phyloP scores from a whole-genome alignment of 2,888 invertebrate species.

The Lepetodrilus schrolli region DNA sequence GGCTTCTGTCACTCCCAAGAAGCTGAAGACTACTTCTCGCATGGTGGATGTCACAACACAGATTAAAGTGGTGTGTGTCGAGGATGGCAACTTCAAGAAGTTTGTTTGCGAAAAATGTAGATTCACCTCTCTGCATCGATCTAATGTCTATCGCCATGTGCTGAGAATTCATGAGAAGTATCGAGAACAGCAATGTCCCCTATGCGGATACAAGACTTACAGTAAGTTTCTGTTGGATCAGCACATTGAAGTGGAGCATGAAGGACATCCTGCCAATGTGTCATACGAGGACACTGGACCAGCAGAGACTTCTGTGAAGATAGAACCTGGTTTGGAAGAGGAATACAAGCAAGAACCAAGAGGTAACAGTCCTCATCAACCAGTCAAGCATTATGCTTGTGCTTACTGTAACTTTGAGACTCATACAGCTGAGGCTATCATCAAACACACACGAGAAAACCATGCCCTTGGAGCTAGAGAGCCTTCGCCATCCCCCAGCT shows the following conservation, averaged over 20 bases:
- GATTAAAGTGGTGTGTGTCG: conserved; percentile 42
- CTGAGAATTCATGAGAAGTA: conserved; percentile 48
- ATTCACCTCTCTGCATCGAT: conserved; percentile 47
- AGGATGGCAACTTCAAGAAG: conserved; percentile 40
- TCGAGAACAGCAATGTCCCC: conserved; percentile 40
- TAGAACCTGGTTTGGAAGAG: not conserved
- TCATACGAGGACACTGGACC: not conserved
- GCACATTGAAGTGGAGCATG: conserved; percentile 39
- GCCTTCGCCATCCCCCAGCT: not conserved
- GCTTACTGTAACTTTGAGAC: conserved; percentile 34
- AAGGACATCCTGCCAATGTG: conserved; percentile 26
- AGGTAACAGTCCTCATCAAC: not conserved
- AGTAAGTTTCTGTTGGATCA: conserved; percentile 43
- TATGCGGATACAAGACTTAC: conserved; percentile 46
- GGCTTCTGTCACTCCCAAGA: conserved; percentile 5
- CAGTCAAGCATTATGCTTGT: conserved; percentile 29
- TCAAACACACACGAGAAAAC: conserved; percentile 24
- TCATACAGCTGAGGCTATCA: conserved; percentile 23
- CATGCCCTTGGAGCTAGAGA: conserved; percentile 1
- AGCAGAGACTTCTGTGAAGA: not conserved
- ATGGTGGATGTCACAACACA: conserved; percentile 43
- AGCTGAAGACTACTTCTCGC: conserved; percentile 24
- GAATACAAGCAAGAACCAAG: not conserved
- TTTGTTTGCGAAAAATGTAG: conserved; percentile 46
- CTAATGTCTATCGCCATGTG: conserved; percentile 46